These are phyloP conservation scores for Chaetops frenatus DNA, from an alignment of 2,113 vertebrate species.

Conservation along the genomic window DNA sequence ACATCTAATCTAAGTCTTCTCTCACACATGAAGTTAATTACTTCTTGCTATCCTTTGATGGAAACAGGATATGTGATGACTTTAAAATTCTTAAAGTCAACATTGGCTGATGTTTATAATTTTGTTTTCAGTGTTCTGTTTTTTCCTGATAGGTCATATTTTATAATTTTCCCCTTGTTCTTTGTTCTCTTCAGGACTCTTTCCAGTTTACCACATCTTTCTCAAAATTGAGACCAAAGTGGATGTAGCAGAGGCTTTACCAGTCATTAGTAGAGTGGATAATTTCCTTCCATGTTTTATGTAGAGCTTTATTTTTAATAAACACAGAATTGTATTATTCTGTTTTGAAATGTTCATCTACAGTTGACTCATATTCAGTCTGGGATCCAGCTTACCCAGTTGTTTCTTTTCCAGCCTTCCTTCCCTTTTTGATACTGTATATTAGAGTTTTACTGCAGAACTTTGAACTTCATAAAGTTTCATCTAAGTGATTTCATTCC, in stretches of 20 bases:
- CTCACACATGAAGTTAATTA: slow-evolving; percentile 27
- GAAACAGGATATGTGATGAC: slow-evolving; percentile 1
- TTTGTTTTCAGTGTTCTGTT: slow-evolving; percentile 6
- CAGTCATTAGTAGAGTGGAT: slow-evolving; percentile 14
- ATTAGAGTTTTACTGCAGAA: background rate
- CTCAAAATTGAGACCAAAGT: slow-evolving; percentile 30
- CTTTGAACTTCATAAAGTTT: background rate
- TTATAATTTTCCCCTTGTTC: slow-evolving; percentile 45
- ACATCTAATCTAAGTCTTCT: background rate
- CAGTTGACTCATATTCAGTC: slow-evolving; percentile 21
- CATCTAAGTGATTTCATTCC: background rate
- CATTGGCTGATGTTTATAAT: slow-evolving; percentile 24
- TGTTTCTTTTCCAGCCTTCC: background rate
- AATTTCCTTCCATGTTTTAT: slow-evolving; percentile 39
- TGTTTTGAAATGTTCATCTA: background rate
- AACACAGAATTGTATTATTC: slow-evolving; percentile 37
- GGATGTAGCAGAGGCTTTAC: slow-evolving; percentile 24
- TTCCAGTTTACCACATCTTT: slow-evolving; percentile 46
- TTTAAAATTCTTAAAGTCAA: slow-evolving; percentile 30
- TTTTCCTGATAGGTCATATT: slow-evolving; percentile 36
- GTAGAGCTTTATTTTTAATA: slow-evolving; percentile 39
- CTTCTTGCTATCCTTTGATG: background rate
- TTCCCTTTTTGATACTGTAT: background rate
- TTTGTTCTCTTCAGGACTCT: slow-evolving; percentile 26
- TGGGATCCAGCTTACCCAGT: background rate